Evolutionary conservation across 2,113 vertebrate species (phyloP).

Genomic region (Hippocampus mohnikei): DNA sequence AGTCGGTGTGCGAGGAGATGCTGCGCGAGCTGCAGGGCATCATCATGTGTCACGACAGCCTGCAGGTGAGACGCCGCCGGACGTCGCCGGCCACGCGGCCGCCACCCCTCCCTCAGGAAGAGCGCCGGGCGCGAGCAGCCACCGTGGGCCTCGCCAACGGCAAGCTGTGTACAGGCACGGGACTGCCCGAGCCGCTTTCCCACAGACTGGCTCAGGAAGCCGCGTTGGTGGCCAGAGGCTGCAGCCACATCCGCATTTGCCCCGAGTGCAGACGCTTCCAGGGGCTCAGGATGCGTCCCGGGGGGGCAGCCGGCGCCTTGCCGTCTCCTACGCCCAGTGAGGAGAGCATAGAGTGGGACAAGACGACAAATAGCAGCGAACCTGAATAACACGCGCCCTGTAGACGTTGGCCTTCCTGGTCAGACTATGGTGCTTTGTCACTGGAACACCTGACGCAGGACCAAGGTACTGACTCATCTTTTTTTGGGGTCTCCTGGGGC

Average conservation of each 20-base stretch:
- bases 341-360: constrained; percentile 94
- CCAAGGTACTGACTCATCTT: constrained; percentile 33
- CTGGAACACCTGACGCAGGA: constrained; percentile 40
- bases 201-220: constrained; percentile 94
- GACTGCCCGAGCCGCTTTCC: constrained; percentile 84
- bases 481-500: constrained; percentile 33
- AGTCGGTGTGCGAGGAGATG: constrained; percentile 96
- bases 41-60: constrained; percentile 89
- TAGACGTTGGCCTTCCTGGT: constrained; percentile 49
- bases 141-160: constrained; percentile 87
- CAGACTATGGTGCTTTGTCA: constrained; percentile 41
- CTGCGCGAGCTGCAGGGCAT: constrained; percentile 90
- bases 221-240: constrained; percentile 84
- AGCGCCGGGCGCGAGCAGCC: constrained; percentile 75
- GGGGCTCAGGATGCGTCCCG: constrained; percentile 79
- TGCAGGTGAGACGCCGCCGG: constrained; percentile 81
- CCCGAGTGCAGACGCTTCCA: constrained; percentile 95
- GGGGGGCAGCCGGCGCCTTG: constrained; percentile 59
- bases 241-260: constrained; percentile 94
- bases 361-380: constrained; percentile 92
- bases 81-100: constrained; percentile 64
- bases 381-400: constrained; percentile 79
- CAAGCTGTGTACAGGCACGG: constrained; percentile 84
- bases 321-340: constrained; percentile 85
- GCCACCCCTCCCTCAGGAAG: constrained; percentile 76